Evolutionary conservation across 1,140 invertebrate genomes (phyloP).

Genomic region (Microvelia longipes): DNA sequence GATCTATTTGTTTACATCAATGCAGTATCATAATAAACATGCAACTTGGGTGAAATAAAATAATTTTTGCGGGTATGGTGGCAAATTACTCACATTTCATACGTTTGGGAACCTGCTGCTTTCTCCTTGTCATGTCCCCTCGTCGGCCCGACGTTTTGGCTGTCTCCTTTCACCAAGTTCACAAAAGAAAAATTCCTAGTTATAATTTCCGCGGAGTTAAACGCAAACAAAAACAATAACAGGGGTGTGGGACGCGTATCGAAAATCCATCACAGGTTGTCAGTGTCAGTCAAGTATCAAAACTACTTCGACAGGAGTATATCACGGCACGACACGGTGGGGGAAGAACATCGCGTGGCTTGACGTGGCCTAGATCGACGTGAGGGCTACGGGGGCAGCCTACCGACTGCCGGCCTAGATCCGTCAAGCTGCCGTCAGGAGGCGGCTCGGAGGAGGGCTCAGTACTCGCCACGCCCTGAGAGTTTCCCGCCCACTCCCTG

Average conservation of each 20-base stretch:
- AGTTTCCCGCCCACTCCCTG: not conserved
- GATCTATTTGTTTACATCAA: too few relatives aligned
- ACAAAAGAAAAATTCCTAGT: not conserved
- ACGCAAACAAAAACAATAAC: too few relatives aligned
- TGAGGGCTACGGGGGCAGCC: not conserved
- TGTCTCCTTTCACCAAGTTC: not conserved
- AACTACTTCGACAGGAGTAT: not conserved
- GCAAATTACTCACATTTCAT: slow-evolving; percentile 5
- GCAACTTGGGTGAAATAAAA: too few relatives aligned
- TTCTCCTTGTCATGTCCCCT: slow-evolving; percentile 2
- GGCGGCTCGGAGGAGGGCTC: too few relatives aligned
- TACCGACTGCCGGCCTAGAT: not conserved
- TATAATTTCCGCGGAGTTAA: too few relatives aligned
- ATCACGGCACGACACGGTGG: not conserved
- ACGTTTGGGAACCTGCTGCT: not conserved
- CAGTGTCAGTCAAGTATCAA: too few relatives aligned
- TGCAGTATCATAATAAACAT: too few relatives aligned
- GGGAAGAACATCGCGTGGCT: not conserved
- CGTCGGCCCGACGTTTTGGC: not conserved
- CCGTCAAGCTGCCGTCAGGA: not conserved
- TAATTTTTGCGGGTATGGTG: too few relatives aligned
- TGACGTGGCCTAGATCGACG: not conserved
- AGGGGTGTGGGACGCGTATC: too few relatives aligned
- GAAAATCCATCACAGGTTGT: not conserved
- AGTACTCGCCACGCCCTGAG: not conserved